Evolutionary conservation across 2,113 vertebrate species (phyloP).

Genomic region (Poicephalus gulielmi): DNA sequence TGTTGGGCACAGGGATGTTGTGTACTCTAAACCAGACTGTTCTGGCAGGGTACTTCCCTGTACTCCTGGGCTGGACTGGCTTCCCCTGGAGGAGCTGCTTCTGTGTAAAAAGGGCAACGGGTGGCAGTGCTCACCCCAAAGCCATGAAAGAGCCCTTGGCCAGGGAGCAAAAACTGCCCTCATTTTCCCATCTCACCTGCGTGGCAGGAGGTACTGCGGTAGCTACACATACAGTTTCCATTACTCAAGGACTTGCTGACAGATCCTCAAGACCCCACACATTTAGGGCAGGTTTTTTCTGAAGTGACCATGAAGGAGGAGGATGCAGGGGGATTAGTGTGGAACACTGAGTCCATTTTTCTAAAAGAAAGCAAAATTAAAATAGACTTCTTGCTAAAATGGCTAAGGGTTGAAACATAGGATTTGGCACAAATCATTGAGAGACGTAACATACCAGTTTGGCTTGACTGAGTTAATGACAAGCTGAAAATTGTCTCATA

Average conservation of each 20-base stretch:
- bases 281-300: background rate
- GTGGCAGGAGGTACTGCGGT: background rate
- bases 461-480: background rate
- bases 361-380: background rate
- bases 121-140: background rate
- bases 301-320: background rate
- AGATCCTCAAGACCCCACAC: background rate
- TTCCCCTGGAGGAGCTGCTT: background rate
- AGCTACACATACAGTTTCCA: background rate
- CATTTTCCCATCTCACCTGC: background rate
- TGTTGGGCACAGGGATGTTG: background rate
- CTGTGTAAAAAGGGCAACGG: constrained; percentile 33
- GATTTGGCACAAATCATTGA: background rate
- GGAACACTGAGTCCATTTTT: background rate
- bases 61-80: background rate
- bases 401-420: background rate
- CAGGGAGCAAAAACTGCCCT: background rate
- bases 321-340: background rate
- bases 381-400: background rate
- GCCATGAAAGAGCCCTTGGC: background rate
- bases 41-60: background rate
- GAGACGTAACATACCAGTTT: background rate
- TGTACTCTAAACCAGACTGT: background rate
- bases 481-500: background rate
- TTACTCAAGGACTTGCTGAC: background rate